These are phyloP conservation scores for Aphrophora alni DNA, from an alignment of 2,888 invertebrate genomes.

Conservation along the genomic window DNA sequence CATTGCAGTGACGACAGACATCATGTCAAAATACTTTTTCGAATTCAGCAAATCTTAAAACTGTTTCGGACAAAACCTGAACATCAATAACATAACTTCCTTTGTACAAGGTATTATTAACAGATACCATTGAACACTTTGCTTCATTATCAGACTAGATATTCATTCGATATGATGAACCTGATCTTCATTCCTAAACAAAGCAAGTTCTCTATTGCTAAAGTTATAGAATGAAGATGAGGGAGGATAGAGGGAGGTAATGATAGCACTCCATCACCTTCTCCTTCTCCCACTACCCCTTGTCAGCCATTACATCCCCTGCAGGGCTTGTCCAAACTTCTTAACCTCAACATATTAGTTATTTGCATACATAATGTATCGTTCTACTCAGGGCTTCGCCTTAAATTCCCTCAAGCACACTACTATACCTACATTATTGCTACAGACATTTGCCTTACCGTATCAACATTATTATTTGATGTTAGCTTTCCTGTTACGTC, in stretches of 20 bases:
- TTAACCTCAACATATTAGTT: conserved; percentile 39
- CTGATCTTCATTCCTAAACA: too few relatives aligned
- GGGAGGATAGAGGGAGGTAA: conserved; percentile 19
- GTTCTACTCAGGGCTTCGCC: conserved; percentile 33
- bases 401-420: not conserved
- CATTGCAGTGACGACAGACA: too few relatives aligned
- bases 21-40: too few relatives aligned
- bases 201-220: too few relatives aligned
- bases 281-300: conserved; percentile 10
- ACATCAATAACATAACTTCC: too few relatives aligned
- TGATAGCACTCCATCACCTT: conserved; percentile 31
- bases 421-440: not conserved
- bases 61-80: too few relatives aligned
- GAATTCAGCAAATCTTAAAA: too few relatives aligned
- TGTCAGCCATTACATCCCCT: conserved; percentile 37
- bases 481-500: not conserved
- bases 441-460: not conserved
- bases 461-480: not conserved
- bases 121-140: too few relatives aligned
- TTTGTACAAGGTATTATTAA: too few relatives aligned
- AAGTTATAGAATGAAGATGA: not conserved
- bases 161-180: too few relatives aligned
- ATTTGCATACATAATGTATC: conserved; percentile 39
- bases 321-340: conserved; percentile 38
- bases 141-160: too few relatives aligned